A percentile compares a stretch with the other conserved stretches of the same genome.
Conservation (phyloP, 2,888 invertebrate species). For the Dryobotodes eremita region DNA sequence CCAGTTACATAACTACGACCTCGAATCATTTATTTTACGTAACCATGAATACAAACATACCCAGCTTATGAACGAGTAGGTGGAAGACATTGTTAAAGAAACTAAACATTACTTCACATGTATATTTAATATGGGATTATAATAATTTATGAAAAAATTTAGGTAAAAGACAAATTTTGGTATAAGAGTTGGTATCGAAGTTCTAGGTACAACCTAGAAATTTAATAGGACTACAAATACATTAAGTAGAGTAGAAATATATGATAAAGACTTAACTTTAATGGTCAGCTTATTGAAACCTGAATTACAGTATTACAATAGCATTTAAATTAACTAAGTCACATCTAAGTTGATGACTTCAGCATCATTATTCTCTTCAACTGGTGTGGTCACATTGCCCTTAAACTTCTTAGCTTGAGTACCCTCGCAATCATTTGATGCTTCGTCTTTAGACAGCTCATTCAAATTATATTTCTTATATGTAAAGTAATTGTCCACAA, state of each 20-base stretch:
- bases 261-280: slow-evolving; percentile 69
- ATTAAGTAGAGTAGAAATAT: slow-evolving; percentile 74
- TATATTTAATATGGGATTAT: slow-evolving; percentile 72
- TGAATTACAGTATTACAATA: slow-evolving; percentile 61
- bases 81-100: slow-evolving; percentile 45
- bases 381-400: slow-evolving; percentile 72
- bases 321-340: slow-evolving; percentile 62
- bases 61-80: slow-evolving; percentile 24
- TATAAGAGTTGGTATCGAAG: slow-evolving; percentile 85
- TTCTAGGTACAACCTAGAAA: slow-evolving; percentile 82
- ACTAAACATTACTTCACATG: slow-evolving; percentile 67
- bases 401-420: slow-evolving; percentile 87
- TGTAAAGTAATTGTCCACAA: slow-evolving; percentile 94
- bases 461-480: slow-evolving; percentile 96
- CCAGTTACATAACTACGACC: slow-evolving; percentile 67
- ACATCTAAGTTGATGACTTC: slow-evolving; percentile 67
- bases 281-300: slow-evolving; percentile 67
- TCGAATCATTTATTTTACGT: slow-evolving; percentile 64
- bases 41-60: slow-evolving; percentile 56
- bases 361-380: slow-evolving; percentile 77
- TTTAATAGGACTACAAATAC: slow-evolving; percentile 76
- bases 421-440: slow-evolving; percentile 81
- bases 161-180: slow-evolving; percentile 81
- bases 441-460: slow-evolving; percentile 90
- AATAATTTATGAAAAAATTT: slow-evolving; percentile 77